phyloP scores from a whole-genome alignment of 64 coral and sea anemone species.

The Stylophora pistillata region DNA sequence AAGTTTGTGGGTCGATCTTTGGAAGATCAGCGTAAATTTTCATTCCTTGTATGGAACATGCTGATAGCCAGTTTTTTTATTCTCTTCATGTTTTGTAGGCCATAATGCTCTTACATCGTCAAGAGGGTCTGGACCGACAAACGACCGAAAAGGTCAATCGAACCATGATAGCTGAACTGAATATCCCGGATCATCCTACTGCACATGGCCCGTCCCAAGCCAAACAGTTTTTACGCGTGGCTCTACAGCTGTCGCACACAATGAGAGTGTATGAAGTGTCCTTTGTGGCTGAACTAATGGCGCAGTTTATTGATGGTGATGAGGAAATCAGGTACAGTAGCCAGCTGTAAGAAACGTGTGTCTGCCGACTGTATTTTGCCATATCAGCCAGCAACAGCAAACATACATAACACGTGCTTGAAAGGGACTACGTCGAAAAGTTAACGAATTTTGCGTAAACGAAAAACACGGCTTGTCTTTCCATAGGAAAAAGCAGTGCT shows the following conservation, averaged over 20 bases:
- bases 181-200: conserved; percentile 67
- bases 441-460: no score
- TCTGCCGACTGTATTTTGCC: no score
- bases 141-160: conserved; percentile 54
- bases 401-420: no score
- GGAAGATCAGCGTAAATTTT: no score
- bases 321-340: conserved; percentile 76
- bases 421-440: no score
- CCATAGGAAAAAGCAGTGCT: no score
- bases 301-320: conserved; percentile 90
- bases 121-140: conserved; percentile 65
- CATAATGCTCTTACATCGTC: conserved; percentile 84
- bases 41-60: no score
- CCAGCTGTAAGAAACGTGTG: no score
- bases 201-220: conserved; percentile 71
- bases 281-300: conserved; percentile 88
- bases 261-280: conserved; percentile 75
- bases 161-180: conserved; percentile 74
- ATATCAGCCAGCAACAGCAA: no score
- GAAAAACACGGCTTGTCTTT: no score
- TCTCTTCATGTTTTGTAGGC: conserved; percentile 38
- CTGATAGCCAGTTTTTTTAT: not conserved
- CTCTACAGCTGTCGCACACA: conserved; percentile 68
- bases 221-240: conserved; percentile 85
- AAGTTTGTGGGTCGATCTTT: no score